A percentile compares a stretch with the other conserved stretches of the same genome.
These are phyloP conservation scores for Orycteropus afer DNA, from an alignment of 2,113 vertebrate species.

Conservation along the genomic window DNA sequence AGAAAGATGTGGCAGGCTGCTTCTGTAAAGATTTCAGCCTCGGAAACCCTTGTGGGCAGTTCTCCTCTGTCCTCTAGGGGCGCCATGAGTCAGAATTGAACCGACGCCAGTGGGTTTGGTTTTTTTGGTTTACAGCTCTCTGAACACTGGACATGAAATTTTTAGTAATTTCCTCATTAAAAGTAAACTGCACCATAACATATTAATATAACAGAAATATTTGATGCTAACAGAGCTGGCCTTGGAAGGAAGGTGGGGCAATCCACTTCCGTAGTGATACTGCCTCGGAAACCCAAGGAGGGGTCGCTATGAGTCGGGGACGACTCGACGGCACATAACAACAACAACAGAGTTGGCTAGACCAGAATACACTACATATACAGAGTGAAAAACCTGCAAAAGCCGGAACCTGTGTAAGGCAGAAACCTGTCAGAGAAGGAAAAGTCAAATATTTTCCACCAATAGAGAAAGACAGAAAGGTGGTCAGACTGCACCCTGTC, in stretches of 20 bases:
- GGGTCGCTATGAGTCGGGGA: too few relatives aligned
- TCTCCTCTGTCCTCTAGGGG: not conserved
- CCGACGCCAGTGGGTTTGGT: too few relatives aligned
- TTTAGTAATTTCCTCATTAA: not conserved
- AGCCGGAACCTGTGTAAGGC: too few relatives aligned
- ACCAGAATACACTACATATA: not conserved
- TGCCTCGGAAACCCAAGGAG: too few relatives aligned
- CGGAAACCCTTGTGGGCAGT: not conserved
- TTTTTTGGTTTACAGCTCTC: not conserved
- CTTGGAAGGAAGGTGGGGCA: too few relatives aligned
- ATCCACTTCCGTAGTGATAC: too few relatives aligned
- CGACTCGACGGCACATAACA: too few relatives aligned
- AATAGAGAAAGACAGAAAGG: not conserved
- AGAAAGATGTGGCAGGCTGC: not conserved
- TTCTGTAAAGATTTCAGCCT: not conserved
- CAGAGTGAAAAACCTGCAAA: too few relatives aligned
- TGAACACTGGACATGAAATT: not conserved
- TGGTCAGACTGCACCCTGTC: not conserved
- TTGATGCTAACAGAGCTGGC: not conserved
- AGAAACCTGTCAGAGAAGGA: not conserved
- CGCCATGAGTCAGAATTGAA: not conserved
- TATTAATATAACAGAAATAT: conserved; percentile 52
- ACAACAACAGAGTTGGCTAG: too few relatives aligned
- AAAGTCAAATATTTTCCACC: too few relatives aligned
- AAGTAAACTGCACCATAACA: conserved; percentile 9